Base-by-base conservation (phyloP, 2,888 invertebrate genomes). In the Acanthacorydalis orientalis region DNA sequence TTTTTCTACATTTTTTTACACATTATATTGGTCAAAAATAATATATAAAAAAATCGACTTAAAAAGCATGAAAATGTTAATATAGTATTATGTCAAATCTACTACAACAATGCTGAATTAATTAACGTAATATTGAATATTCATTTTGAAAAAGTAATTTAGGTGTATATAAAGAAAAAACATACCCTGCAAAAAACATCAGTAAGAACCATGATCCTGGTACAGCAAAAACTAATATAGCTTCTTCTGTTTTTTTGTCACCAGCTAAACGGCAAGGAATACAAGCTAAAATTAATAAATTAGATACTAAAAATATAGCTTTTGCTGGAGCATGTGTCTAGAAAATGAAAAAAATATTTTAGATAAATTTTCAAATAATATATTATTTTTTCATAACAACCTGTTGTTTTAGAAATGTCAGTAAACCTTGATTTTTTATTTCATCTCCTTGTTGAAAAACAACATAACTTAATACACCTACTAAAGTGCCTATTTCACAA, bases 141-240 rank as follows among this genome's bases (percentile, higher is more conserved):
- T 42, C 2, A 15, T 3, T 31, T n/a, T 15, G 9, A 31, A 42
- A 9, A 37, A 37, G 35, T 14, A 38, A n/a, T n/a, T 32, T 38
- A 38, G 8, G 15, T 38, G 2, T 11, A 2, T 6, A 7, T 44
- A 2, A n/a, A 11, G 31, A 40, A 23, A 49, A 44, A 15, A 52
- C 62, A 69, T 71, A 96, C 96, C 97, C 93, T 38, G 97, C 97
- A 68, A 97, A 98, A 66, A 98, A 98, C 83, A 98, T 92, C 16
- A 97, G 76, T 40, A 95, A 79, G 64, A 96, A 92, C 97, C 97
- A 98, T 34, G 89, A 89, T 4, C 93, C 90, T 0, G 97, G 97
- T 16, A 96, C 81, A 0, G 96, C 85, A 57, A 96, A 83, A 37
- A 91, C 79, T 31, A 98, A 70, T 44, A 97, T 79, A 0, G 90